A percentile compares a stretch with the other conserved stretches of the same genome.
phyloP scores from a whole-genome alignment of 2,797 vertebrate species.

The Notolabrus celidotus region DNA sequence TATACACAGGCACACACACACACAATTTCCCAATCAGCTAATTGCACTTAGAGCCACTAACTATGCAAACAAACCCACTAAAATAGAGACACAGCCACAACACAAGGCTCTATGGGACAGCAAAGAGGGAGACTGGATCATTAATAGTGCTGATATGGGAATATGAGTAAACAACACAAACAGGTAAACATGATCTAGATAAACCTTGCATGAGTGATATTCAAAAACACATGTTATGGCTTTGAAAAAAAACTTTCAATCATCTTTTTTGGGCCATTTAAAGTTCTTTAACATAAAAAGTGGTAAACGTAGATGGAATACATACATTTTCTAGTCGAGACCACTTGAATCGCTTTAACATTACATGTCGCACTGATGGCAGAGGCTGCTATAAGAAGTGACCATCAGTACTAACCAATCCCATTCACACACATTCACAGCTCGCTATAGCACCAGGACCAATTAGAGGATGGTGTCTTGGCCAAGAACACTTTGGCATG shows the following conservation, averaged over 20 bases:
- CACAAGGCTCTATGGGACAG: conserved; percentile 68
- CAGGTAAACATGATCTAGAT: conserved; percentile 74
- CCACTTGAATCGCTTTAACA: too few relatives aligned
- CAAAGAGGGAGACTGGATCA: conserved; percentile 71
- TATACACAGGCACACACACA: conserved; percentile 15
- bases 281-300: neutral
- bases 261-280: neutral
- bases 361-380: too few relatives aligned
- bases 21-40: conserved; percentile 73
- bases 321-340: too few relatives aligned
- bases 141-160: conserved; percentile 72
- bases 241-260: conserved; percentile 7
- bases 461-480: too few relatives aligned
- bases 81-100: conserved; percentile 80
- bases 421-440: too few relatives aligned
- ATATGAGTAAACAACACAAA: conserved; percentile 72
- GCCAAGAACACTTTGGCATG: too few relatives aligned
- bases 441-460: too few relatives aligned
- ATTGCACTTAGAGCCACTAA: conserved; percentile 81
- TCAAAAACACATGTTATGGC: conserved; percentile 24
- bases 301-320: neutral
- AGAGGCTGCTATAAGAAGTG: too few relatives aligned
- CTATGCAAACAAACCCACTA: conserved; percentile 80
- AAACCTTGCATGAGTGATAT: conserved; percentile 32
- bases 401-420: too few relatives aligned